Evolutionary conservation across 2,888 invertebrate species (phyloP).

Genomic region (Temnothorax ravouxi): DNA sequence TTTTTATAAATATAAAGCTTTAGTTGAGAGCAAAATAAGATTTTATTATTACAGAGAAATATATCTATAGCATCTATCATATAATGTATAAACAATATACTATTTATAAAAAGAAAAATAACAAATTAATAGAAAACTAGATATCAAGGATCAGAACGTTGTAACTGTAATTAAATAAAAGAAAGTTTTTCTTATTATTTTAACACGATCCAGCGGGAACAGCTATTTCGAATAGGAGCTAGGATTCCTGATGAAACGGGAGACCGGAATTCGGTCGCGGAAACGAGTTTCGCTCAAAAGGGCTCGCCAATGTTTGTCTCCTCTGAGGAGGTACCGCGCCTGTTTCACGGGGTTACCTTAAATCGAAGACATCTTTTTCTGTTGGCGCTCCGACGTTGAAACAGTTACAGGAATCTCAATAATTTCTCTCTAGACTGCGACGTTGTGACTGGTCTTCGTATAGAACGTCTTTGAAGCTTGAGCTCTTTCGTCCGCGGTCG

Average conservation of each 20-base stretch:
- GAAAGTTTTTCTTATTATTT: neutral
- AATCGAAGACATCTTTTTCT: constrained; percentile 47
- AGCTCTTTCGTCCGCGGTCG: constrained; percentile 26
- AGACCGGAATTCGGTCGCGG: constrained; percentile 6
- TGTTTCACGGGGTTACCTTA: constrained; percentile 33
- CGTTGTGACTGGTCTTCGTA: constrained; percentile 21
- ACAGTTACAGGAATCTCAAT: constrained; percentile 41
- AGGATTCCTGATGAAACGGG: neutral
- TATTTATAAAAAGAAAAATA: no score
- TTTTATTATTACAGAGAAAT: neutral
- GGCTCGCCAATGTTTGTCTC: constrained; percentile 21
- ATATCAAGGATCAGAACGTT: neutral
- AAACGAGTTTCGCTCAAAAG: constrained; percentile 39
- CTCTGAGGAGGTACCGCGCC: constrained; percentile 10
- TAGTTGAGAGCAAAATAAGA: neutral
- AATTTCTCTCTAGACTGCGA: constrained; percentile 39
- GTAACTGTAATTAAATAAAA: neutral
- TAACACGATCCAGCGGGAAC: neutral
- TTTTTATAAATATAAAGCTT: constrained; percentile 19
- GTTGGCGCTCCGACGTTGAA: neutral
- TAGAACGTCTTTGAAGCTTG: constrained; percentile 35
- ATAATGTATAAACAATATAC: neutral
- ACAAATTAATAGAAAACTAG: neutral
- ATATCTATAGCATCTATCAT: neutral
- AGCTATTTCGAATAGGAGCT: neutral